These are phyloP conservation scores for Capitella teleta DNA, from an alignment of 1,140 invertebrate genomes.

Conservation along the genomic window DNA sequence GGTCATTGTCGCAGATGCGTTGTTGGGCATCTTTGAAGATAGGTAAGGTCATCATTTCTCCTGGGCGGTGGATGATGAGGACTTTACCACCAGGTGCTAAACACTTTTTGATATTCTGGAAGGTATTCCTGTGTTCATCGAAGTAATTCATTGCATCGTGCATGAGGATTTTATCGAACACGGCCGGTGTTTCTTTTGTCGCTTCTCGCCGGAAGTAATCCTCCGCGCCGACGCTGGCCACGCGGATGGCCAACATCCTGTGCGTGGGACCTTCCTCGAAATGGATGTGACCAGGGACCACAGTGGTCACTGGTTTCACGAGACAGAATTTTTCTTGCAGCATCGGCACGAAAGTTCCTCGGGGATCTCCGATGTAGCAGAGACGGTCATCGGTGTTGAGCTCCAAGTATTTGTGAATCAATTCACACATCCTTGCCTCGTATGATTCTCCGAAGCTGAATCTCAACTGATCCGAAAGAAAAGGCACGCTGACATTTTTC, in stretches of 20 bases:
- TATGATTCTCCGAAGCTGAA: conserved; percentile 28
- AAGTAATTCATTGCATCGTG: conserved; percentile 28
- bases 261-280: conserved; percentile 25
- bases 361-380: conserved; percentile 19
- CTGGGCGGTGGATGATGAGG: conserved; percentile 28
- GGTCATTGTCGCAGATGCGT: conserved; percentile 25
- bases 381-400: conserved; percentile 27
- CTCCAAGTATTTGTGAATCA: conserved; percentile 33
- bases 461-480: conserved; percentile 14
- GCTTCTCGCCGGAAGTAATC: conserved; percentile 25
- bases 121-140: conserved; percentile 23
- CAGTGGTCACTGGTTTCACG: conserved; percentile 24
- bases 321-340: conserved; percentile 32
- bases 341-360: conserved; percentile 21
- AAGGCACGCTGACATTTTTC: conserved; percentile 21
- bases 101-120: conserved; percentile 14
- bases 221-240: conserved; percentile 31
- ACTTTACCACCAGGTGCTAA: conserved; percentile 16
- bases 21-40: conserved; percentile 23
- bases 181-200: conserved; percentile 10
- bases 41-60: conserved; percentile 25
- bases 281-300: conserved; percentile 31
- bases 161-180: conserved; percentile 30
- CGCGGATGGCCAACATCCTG: conserved; percentile 24
- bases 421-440: conserved; percentile 23